Conservation (phyloP, 1,140 invertebrate species). For the Dufourea novaeangliae region DNA sequence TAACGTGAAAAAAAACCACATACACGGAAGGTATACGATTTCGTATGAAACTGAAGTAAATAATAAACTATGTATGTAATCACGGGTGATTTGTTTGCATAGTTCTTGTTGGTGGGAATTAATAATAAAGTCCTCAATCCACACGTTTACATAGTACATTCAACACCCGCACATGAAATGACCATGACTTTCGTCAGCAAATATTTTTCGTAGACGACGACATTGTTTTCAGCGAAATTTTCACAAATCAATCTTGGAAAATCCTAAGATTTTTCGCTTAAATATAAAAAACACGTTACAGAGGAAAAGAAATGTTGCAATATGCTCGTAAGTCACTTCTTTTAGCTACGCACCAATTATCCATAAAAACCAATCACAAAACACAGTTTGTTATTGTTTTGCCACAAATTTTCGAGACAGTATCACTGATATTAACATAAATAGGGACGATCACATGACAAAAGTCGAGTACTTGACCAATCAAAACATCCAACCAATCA, state of each 20-base stretch:
- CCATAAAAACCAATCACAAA: slow-evolving; percentile 13
- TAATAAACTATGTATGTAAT: neutral
- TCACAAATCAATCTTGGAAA: slow-evolving; percentile 9
- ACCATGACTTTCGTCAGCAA: slow-evolving; percentile 71
- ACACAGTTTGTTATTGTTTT: slow-evolving; percentile 73
- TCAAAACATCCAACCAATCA: slow-evolving; percentile 64
- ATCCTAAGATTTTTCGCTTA: slow-evolving; percentile 7
- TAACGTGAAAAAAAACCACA: neutral
- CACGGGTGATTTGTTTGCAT: slow-evolving; percentile 10
- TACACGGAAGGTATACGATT: neutral
- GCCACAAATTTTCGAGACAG: slow-evolving; percentile 68
- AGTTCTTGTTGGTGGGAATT: neutral
- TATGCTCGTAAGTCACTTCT: slow-evolving; percentile 24
- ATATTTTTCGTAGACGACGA: slow-evolving; percentile 59
- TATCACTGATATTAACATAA: slow-evolving; percentile 69
- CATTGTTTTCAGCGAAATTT: slow-evolving; percentile 44
- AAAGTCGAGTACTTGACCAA: slow-evolving; percentile 63
- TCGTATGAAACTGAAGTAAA: neutral
- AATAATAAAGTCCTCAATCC: slow-evolving; percentile 3
- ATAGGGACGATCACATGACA: slow-evolving; percentile 74
- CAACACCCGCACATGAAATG: slow-evolving; percentile 49
- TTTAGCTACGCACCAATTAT: slow-evolving; percentile 33
- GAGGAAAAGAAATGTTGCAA: neutral
- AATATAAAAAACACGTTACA: neutral
- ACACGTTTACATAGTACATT: slow-evolving; percentile 45